A percentile compares a stretch with the other conserved stretches of the same genome.
Evolutionary conservation across 2,888 invertebrate genomes (phyloP).

Genomic region (Anagyrus pseudococci): DNA sequence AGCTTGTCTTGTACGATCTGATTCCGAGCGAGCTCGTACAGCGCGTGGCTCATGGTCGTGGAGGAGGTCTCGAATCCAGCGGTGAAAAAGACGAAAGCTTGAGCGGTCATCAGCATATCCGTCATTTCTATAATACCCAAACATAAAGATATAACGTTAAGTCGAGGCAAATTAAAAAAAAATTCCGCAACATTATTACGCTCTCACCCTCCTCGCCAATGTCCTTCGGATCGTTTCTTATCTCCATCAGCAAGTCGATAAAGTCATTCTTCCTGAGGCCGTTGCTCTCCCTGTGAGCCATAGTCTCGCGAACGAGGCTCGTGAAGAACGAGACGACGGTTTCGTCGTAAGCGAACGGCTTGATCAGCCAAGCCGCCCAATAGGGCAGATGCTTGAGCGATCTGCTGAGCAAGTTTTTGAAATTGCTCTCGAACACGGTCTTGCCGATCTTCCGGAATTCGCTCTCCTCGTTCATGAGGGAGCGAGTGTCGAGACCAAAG

Average conservation of each 20-base stretch:
- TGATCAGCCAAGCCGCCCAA: conserved; percentile 1
- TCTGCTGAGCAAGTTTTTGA: conserved; percentile 6
- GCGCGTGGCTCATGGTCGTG: conserved; percentile 57
- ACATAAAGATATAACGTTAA: conserved; percentile 59
- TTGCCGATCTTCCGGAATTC: conserved; percentile 57
- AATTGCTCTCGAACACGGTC: conserved; percentile 27
- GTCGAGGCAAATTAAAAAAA: not conserved
- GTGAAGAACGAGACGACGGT: conserved; percentile 49
- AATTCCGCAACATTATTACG: not conserved
- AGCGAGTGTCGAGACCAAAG: conserved; percentile 60
- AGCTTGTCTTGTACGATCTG: conserved; percentile 58
- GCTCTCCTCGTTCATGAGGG: conserved; percentile 53
- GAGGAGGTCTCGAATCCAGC: conserved; percentile 64
- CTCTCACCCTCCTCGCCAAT: conserved; percentile 10
- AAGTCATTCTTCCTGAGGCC: conserved; percentile 58
- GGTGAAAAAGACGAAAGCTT: conserved; percentile 60
- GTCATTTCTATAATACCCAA: conserved; percentile 57
- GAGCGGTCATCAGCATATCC: conserved; percentile 55
- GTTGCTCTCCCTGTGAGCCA: conserved; percentile 53
- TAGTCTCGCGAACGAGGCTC: conserved; percentile 47
- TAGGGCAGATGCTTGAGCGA: conserved; percentile 1
- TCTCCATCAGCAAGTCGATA: conserved; percentile 55
- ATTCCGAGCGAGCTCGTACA: conserved; percentile 60
- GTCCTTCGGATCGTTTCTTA: conserved; percentile 39
- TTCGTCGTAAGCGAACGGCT: conserved; percentile 22